Base-by-base conservation (phyloP, 1,140 invertebrate genomes). In the Drosophila sechellia region DNA sequence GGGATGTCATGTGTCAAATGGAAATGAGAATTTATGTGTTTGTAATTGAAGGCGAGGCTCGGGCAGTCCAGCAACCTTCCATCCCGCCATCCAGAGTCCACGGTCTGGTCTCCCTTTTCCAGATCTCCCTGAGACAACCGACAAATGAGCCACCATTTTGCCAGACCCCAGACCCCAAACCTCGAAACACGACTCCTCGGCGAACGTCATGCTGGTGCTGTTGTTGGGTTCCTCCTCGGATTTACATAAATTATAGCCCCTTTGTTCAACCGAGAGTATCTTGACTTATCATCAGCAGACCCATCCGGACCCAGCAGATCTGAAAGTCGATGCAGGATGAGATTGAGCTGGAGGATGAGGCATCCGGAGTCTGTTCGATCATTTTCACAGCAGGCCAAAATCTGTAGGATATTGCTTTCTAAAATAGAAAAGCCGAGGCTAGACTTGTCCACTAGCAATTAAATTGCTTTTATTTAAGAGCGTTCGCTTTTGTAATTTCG, bases 1-100 rank as follows among this genome's bases (percentile, higher is more conserved):
- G 79, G 81, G 76, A 86, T 91, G 90, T 91, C 90, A 91, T 91
- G 90, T 91, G 90, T 91, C 90, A 91, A 90, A 91, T 91, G 90
- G 85, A 91, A 91, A 90, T 86, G 78, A 77, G 74, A 91, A 91
- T 91, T 91, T 91, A 91, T 90, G 90, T 78, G 79, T 91, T 91
- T 91, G 90, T 91, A 91, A 91, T 91, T 91, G 89, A 90, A 91
- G 78, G 77, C 78, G 61, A 69, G 76, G 71, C 79, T 79, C 83
- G 76, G 80, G 79, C 63, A 73, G 60, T 52, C 55, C 55, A 43
- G 57, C 39, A 63, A 34, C 17, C 34, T 57, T 50, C n/a, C 48
- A 49, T n/a, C 13, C 46, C 22, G 39, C 13, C 58, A 55, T 39
- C 37, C 37, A 52, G 48, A 17, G 42, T 39, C 50, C 63, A 27